Conservation (phyloP, 37 sponge, comb jelly and placozoan species). For the Dysidea cf. avara region DNA sequence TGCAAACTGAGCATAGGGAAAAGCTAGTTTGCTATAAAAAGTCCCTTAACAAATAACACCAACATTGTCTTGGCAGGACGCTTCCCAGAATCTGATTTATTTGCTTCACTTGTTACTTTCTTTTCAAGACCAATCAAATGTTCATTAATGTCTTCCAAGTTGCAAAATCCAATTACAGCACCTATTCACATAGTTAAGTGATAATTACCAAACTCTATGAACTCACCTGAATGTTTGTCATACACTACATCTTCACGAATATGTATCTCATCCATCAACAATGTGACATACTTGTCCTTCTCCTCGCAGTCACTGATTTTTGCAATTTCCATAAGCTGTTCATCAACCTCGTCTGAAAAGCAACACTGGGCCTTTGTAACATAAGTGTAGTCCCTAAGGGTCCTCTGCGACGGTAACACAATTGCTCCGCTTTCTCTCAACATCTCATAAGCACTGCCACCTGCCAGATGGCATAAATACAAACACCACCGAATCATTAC, state of each 20-base stretch:
- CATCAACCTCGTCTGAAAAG: background rate
- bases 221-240: slow-evolving; percentile 6
- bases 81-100: too few relatives aligned
- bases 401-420: background rate
- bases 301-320: background rate
- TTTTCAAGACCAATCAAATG: background rate
- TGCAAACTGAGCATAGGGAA: background rate
- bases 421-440: background rate
- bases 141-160: background rate
- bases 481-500: background rate
- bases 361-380: background rate
- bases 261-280: background rate
- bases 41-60: background rate
- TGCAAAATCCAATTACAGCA: background rate
- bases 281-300: background rate
- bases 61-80: background rate
- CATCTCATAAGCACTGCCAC: background rate
- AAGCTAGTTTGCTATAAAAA: background rate
- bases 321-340: background rate
- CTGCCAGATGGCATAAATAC: too few relatives aligned
- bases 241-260: slow-evolving; percentile 3
- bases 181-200: background rate
- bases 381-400: slow-evolving; percentile 1
- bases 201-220: background rate
- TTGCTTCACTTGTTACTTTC: background rate